Percentiles rank a stretch among this genome's conserved stretches.
phyloP scores from a whole-genome alignment of 2,797 vertebrate genomes.

The Selene dorsalis region DNA sequence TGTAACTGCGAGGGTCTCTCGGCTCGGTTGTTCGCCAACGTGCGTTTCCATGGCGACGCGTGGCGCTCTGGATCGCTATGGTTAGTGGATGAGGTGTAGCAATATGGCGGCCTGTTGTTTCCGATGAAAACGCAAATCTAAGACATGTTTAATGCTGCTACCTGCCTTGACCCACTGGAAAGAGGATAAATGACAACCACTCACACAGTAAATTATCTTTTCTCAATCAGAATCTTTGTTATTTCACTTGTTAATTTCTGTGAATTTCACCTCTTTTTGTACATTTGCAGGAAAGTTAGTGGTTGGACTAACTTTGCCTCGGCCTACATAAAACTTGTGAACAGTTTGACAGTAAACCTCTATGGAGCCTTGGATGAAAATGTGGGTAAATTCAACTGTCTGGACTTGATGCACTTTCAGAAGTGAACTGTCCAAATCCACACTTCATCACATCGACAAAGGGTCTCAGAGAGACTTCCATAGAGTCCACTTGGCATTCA shows the following conservation, averaged over 20 bases:
- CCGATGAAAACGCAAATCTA: neutral
- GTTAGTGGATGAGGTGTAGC: neutral
- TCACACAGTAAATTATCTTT: neutral
- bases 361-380: neutral
- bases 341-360: neutral
- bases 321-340: neutral
- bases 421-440: neutral
- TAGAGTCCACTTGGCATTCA: neutral
- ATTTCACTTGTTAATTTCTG: neutral
- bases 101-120: conserved; percentile 5
- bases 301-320: no score
- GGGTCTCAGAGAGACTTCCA: neutral
- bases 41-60: conserved; percentile 66
- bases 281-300: no score
- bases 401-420: neutral
- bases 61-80: neutral
- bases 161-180: no score
- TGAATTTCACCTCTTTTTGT: neutral
- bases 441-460: neutral
- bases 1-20: neutral
- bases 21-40: neutral
- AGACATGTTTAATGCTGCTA: neutral
- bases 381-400: neutral
- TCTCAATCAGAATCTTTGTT: neutral
- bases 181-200: neutral